A percentile compares a stretch with the other conserved stretches of the same genome.
These are phyloP conservation scores for Dascyllus trimaculatus DNA, from an alignment of 2,113 vertebrate genomes.

Conservation along the genomic window DNA sequence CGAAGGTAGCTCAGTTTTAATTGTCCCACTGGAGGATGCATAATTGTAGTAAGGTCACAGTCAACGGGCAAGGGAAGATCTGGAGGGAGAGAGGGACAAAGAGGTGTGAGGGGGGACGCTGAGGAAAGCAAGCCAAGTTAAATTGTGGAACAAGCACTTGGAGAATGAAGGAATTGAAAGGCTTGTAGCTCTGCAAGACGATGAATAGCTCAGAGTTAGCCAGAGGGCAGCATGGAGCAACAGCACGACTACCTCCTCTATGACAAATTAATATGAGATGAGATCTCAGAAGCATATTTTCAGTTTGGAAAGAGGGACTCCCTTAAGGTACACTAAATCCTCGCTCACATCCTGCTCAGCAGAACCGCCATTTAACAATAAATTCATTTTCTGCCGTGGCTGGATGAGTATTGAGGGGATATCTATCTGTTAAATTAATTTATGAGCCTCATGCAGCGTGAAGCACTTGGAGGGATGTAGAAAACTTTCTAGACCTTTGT, in stretches of 20 bases:
- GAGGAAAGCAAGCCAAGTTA: slow-evolving; percentile 63
- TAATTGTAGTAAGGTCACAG: slow-evolving; percentile 74
- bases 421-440: slow-evolving; percentile 66
- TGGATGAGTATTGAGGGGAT: slow-evolving; percentile 56
- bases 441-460: slow-evolving; percentile 55
- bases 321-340: slow-evolving; percentile 76
- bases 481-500: slow-evolving; percentile 1
- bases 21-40: slow-evolving; percentile 79
- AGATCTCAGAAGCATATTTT: slow-evolving; percentile 72
- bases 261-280: slow-evolving; percentile 79
- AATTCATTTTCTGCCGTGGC: slow-evolving; percentile 67
- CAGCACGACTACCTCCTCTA: slow-evolving; percentile 41
- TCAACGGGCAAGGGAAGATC: slow-evolving; percentile 30
- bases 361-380: slow-evolving; percentile 69
- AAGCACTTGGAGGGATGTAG: slow-evolving; percentile 27
- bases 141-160: slow-evolving; percentile 52
- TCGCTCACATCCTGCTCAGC: slow-evolving; percentile 57
- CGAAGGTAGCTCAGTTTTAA: slow-evolving; percentile 75
- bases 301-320: slow-evolving; percentile 58
- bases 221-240: slow-evolving; percentile 62
- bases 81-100: slow-evolving; percentile 29
- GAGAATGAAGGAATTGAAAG: slow-evolving; percentile 34
- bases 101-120: slow-evolving; percentile 10
- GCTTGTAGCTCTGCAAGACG: slow-evolving; percentile 38
- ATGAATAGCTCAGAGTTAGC: slow-evolving; percentile 55